A percentile compares a stretch with the other conserved stretches of the same genome.
Conservation (phyloP, 2,888 invertebrate genomes). For the Acronicta aceris region DNA sequence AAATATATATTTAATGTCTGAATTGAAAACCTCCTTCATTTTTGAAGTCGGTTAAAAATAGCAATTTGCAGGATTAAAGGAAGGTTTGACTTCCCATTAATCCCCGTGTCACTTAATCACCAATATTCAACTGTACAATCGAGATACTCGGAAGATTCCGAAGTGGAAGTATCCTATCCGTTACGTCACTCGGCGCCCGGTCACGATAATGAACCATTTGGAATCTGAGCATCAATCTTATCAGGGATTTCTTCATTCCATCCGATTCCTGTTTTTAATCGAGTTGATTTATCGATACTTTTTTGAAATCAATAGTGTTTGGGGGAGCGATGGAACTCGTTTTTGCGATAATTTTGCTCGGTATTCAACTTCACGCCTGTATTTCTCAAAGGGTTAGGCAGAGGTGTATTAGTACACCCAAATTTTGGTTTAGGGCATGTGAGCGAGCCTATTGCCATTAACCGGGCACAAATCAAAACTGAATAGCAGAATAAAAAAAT, state of each 20-base stretch:
- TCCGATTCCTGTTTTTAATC: conserved; percentile 59
- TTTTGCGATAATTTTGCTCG: background rate
- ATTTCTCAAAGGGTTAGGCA: too few relatives aligned
- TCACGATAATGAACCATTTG: conserved; percentile 70
- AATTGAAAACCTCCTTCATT: too few relatives aligned
- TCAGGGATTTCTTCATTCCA: conserved; percentile 62
- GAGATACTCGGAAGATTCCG: conserved; percentile 42
- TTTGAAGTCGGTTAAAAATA: too few relatives aligned
- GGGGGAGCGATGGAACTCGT: background rate
- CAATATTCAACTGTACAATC: conserved; percentile 47
- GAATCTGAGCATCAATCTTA: conserved; percentile 73
- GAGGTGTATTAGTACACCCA: too few relatives aligned
- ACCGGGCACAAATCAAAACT: too few relatives aligned
- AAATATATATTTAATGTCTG: too few relatives aligned
- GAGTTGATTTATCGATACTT: conserved; percentile 56
- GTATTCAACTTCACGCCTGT: too few relatives aligned
- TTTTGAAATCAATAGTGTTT: conserved; percentile 42
- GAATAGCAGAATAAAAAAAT: too few relatives aligned
- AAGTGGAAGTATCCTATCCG: conserved; percentile 41
- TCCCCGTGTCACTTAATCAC: conserved; percentile 9
- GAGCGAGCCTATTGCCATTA: too few relatives aligned
- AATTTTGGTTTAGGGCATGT: too few relatives aligned
- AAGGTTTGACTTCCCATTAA: background rate
- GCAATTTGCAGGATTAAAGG: background rate
- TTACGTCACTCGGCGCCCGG: conserved; percentile 44